Evolutionary conservation across 2,888 invertebrate genomes (phyloP), one percentile per base, ranked within the genome.

Genomic region (Phaedon cochleariae): DNA sequence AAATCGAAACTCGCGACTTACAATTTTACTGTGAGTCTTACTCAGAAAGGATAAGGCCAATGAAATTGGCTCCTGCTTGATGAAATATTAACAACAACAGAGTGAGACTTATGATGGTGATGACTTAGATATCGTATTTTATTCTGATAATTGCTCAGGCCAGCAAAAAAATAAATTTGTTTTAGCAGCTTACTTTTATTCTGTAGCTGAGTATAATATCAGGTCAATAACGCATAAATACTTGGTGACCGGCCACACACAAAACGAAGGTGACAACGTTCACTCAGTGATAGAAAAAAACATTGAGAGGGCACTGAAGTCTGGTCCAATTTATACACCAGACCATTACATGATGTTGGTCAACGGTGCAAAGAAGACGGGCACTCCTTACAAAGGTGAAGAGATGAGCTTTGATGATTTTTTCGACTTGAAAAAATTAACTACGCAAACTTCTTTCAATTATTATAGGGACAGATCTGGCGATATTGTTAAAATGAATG

Each of bases 1-100:
- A 70, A 71, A 45, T 67, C 71, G 18, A 76, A 75, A 60, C 61
- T 76, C 55, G 70, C 71, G 15, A 65, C 71, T 9, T 76, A 74
- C 46, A 77, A 76, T 67, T 76, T 77, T 59, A 77, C 74, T n/a
- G 52, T 76, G 45, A 74, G 74, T 71, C 54, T 68, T 68, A n/a
- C 61, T 73, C 68, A 74, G 71, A 37, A 75, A 74, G 68, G 69
- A 72, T 20, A 73, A 74, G 37, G 67, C 66, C 67, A 70, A 69
- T 59, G 72, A 76, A 71, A 73, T 76, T 60, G 63, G 65, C 10
- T 53, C 59, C 45, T 61, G 55, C 34, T 21, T 65, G 26, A 34
- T 60, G 37, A 20, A 61, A 54, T 65, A 57, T 57, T 49, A 61
- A 26, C 41, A 62, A 63, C n/a, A 58, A 31, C 46, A 41, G 22